Conservation (phyloP, 2,797 vertebrate genomes). For the Neostethus bicornis region DNA sequence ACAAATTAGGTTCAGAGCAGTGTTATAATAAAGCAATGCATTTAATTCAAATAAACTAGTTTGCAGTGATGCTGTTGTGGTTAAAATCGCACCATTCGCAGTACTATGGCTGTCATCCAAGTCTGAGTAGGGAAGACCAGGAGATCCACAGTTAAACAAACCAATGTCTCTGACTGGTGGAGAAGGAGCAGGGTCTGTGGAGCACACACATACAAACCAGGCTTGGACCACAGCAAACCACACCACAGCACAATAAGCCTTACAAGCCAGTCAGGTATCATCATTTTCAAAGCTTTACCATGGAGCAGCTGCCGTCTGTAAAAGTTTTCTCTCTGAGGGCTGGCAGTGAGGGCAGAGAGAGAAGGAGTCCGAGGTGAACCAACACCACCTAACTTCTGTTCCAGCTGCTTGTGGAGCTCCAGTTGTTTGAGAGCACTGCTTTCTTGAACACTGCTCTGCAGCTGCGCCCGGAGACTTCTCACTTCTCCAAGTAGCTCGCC, state of each 20-base stretch:
- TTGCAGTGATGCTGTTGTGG: slow-evolving; percentile 43
- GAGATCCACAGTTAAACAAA: slow-evolving; percentile 82
- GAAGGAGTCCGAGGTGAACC: slow-evolving; percentile 63
- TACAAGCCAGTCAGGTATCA: background rate
- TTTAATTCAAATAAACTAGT: background rate
- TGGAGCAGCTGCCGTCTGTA: slow-evolving; percentile 79
- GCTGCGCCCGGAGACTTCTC: slow-evolving; percentile 80
- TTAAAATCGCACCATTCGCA: slow-evolving; percentile 78
- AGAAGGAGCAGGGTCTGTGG: slow-evolving; percentile 86
- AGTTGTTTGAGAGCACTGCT: slow-evolving; percentile 82
- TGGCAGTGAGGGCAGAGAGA: slow-evolving; percentile 70
- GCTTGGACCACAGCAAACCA: slow-evolving; percentile 52
- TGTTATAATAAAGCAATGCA: slow-evolving; percentile 3
- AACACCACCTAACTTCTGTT: slow-evolving; percentile 77
- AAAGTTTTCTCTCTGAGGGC: slow-evolving; percentile 77
- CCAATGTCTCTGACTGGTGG: slow-evolving; percentile 92
- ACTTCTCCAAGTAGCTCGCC: slow-evolving; percentile 84
- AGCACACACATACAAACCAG: slow-evolving; percentile 62
- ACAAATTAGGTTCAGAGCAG: background rate
- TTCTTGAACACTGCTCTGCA: slow-evolving; percentile 85
- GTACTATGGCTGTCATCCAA: slow-evolving; percentile 78
- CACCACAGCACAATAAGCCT: slow-evolving; percentile 38
- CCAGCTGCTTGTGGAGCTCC: slow-evolving; percentile 86
- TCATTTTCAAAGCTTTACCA: slow-evolving; percentile 59
- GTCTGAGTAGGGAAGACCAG: slow-evolving; percentile 76